These are phyloP conservation scores for Varecia variegata DNA, from an alignment of 2,797 vertebrate genomes.

Conservation along the genomic window DNA sequence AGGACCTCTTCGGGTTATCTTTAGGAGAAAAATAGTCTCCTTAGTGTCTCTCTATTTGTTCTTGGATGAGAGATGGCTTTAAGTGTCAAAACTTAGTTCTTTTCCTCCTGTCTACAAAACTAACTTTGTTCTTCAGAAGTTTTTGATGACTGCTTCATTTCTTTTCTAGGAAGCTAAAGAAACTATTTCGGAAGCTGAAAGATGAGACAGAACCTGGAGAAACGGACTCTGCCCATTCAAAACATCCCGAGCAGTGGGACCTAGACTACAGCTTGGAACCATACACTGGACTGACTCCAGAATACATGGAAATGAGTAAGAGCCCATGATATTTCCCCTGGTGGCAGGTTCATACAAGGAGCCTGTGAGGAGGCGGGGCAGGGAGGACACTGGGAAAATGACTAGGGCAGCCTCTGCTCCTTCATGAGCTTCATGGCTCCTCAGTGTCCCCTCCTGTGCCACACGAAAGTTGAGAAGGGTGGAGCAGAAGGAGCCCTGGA, in stretches of 20 bases:
- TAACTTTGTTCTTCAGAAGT: not conserved
- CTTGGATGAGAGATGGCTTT: not conserved
- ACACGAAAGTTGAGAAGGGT: not conserved
- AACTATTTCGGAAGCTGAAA: constrained; percentile 90
- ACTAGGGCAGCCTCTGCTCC: not conserved
- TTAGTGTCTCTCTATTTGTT: not conserved
- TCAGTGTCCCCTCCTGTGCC: not conserved
- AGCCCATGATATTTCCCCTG: not conserved
- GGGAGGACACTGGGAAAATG: not conserved
- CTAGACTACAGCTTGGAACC: constrained; percentile 94
- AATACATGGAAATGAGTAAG: constrained; percentile 99
- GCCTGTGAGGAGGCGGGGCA: not conserved
- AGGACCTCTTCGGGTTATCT: not conserved
- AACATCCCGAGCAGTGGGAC: constrained; percentile 92
- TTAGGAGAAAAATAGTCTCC: not conserved
- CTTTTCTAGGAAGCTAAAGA: constrained; percentile 86
- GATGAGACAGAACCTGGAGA: constrained; percentile 87
- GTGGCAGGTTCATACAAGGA: not conserved
- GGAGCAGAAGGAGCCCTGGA: not conserved
- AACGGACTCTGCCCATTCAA: constrained; percentile 83
- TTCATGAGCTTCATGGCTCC: not conserved
- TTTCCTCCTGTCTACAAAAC: not conserved
- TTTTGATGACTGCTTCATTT: constrained; percentile 31
- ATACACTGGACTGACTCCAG: constrained; percentile 93
- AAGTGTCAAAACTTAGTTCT: not conserved